Base-by-base conservation (phyloP, 2,113 vertebrate species). In the Scartelaos histophorus region DNA sequence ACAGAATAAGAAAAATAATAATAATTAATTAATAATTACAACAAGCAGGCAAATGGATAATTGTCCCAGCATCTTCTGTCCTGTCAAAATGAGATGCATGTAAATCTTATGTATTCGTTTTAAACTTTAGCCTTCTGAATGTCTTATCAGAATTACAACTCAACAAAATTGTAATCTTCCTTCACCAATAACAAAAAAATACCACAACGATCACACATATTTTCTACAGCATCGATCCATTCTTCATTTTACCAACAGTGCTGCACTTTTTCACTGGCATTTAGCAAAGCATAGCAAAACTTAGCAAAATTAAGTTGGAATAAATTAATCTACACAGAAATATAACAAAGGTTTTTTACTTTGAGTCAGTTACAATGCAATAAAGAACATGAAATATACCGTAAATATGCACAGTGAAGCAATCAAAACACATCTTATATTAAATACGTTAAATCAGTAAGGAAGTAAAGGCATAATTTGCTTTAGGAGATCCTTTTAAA, bases 401-500 rank as follows among this genome's bases (percentile, higher is more conserved):
- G 51, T 53, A 53, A 7, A 58, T 7, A 4, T 29, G 13, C 24
- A 29, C 5, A 60, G 5, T 16, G 1, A 29, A 64, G 29, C 60
- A 45, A 25, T 5, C 56, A 58, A 58, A 58, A 58, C 22, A 24
- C 62, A 35, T 7, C 61, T 35, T 17, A 17, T 69, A 45, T 49
- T 76, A 1, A 67, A 54, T 17, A 17, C 66, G 51, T 49, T 76
- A 1, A 67, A 54, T 78, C 70, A 56, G 47, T 22, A 34, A 66
- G n/a, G 43, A 68, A 61, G 78, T 13, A 4, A 51, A 75, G 35
- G 67, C 57, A 46, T 34, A 16, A 1, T 51, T 47, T 71, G 65
- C 75, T 75, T 2, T 15, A 58, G 46, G 62, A 7, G 47, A 0
- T 16, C 47, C 43, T 64, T 64, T 58, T 62, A 15, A 3, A 49